These are phyloP conservation scores for Typhlomys cinereus DNA, from an alignment of 2,113 vertebrate genomes.

Conservation along the genomic window DNA sequence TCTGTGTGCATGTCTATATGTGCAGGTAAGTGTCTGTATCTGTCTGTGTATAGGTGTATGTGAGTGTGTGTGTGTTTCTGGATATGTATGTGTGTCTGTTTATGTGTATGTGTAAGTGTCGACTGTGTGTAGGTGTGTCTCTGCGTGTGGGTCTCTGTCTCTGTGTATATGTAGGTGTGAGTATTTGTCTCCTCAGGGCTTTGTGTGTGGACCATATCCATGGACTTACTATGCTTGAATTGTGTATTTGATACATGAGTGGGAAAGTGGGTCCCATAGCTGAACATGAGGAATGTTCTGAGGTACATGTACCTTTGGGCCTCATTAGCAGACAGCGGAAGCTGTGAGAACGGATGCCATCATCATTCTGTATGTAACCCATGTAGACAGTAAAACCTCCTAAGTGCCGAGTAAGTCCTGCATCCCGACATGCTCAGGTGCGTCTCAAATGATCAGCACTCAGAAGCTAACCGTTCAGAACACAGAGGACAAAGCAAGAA, in stretches of 20 bases:
- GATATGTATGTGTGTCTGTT: too few species aligned
- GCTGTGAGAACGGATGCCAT: neutral
- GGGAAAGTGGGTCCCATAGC: neutral
- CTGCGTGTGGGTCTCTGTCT: neutral
- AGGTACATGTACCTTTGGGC: neutral
- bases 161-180: neutral
- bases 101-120: neutral
- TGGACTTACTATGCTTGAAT: neutral
- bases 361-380: neutral
- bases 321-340: neutral
- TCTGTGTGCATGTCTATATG: neutral
- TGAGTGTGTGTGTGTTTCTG: neutral
- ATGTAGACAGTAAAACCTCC: neutral
- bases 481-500: neutral
- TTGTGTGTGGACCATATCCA: neutral
- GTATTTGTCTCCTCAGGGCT: too few species aligned
- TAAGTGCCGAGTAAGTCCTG: neutral
- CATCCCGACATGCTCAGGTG: neutral
- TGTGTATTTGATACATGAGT: neutral
- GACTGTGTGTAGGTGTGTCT: too few species aligned
- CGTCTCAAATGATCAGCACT: neutral
- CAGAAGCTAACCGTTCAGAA: neutral
- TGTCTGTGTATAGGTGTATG: neutral
- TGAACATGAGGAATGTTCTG: neutral
- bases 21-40: too few species aligned